Evolutionary conservation across 35 echinoderm and acorn worm species (phyloP).

Genomic region (Apostichopus parvimensis): DNA sequence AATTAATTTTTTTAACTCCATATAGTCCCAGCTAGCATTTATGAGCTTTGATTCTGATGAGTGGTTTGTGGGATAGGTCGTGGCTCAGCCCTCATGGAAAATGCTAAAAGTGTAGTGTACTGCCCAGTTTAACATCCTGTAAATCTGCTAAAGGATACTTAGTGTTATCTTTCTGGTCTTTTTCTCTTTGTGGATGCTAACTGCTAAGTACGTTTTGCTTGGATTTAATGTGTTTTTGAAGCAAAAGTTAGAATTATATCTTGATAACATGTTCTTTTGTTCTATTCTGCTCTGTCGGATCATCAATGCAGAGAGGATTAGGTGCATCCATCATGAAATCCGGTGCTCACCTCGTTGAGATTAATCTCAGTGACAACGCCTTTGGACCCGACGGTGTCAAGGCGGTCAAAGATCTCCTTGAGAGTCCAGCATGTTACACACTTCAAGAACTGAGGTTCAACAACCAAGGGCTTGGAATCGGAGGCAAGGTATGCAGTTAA

Average conservation of each 20-base stretch:
- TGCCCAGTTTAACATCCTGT: too few relatives aligned
- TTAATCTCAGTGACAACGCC: constrained; percentile 96
- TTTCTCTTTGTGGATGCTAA: too few relatives aligned
- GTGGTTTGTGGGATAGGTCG: too few relatives aligned
- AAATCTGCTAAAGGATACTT: too few relatives aligned
- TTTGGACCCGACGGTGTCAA: constrained; percentile 99
- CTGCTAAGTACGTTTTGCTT: too few relatives aligned
- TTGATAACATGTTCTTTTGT: neutral
- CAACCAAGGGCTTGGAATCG: constrained; percentile 97
- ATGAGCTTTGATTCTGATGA: too few relatives aligned
- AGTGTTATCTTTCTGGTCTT: too few relatives aligned
- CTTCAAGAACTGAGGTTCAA: constrained; percentile 94
- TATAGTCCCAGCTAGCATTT: too few relatives aligned
- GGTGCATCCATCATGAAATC: constrained; percentile 90
- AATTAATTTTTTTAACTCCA: too few relatives aligned
- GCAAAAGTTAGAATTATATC: neutral
- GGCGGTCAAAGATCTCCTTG: constrained; percentile 77
- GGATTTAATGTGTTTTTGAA: too few relatives aligned
- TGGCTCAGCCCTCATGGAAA: too few relatives aligned
- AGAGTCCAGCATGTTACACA: constrained; percentile 84
- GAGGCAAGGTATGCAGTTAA: constrained; percentile 76
- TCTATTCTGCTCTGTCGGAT: neutral
- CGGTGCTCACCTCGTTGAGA: constrained; percentile 78
- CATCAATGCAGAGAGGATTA: constrained; percentile 59
- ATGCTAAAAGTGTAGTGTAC: too few relatives aligned